Evolutionary conservation across 92 coral and sea anemone species (phyloP).

Genomic region (Umimayanthus kanabou): DNA sequence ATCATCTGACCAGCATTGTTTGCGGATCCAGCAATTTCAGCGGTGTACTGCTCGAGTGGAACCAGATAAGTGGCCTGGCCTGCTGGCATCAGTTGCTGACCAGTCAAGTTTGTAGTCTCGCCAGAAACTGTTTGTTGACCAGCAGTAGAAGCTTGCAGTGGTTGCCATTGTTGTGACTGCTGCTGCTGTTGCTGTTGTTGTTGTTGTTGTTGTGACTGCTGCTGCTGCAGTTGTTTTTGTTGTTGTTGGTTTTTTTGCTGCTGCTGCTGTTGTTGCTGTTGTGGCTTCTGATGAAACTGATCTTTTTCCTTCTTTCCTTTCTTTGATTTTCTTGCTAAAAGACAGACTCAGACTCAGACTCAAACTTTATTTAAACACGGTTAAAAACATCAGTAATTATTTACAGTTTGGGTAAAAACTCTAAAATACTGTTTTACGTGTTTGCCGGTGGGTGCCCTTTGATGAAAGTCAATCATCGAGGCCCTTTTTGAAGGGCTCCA

Average conservation of each 20-base stretch:
- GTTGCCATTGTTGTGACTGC: background rate
- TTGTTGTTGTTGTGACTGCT: background rate
- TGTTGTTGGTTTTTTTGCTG: background rate
- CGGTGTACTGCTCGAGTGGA: background rate
- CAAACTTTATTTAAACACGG: too few relatives aligned
- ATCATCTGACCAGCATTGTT: constrained; percentile 20
- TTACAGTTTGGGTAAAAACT: too few relatives aligned
- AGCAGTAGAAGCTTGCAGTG: background rate
- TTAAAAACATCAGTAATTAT: too few relatives aligned
- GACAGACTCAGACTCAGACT: background rate
- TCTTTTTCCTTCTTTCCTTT: background rate
- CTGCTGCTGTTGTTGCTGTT: background rate
- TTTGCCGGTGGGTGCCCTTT: too few relatives aligned
- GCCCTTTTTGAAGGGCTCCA: too few relatives aligned
- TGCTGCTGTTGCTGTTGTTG: background rate
- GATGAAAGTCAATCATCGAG: too few relatives aligned
- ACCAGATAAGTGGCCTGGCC: constrained; percentile 23
- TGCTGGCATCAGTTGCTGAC: constrained; percentile 11
- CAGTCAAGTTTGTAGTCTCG: background rate
- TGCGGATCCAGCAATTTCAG: constrained; percentile 13
- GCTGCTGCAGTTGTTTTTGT: too few relatives aligned
- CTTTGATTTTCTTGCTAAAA: constrained; percentile 25
- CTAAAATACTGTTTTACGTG: too few relatives aligned
- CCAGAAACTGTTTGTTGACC: background rate
- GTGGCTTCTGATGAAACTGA: background rate